These are phyloP conservation scores for Sanderia malayensis DNA, from an alignment of 30 jellyfish, hydroid and myxozoan genomes.

Conservation along the genomic window DNA sequence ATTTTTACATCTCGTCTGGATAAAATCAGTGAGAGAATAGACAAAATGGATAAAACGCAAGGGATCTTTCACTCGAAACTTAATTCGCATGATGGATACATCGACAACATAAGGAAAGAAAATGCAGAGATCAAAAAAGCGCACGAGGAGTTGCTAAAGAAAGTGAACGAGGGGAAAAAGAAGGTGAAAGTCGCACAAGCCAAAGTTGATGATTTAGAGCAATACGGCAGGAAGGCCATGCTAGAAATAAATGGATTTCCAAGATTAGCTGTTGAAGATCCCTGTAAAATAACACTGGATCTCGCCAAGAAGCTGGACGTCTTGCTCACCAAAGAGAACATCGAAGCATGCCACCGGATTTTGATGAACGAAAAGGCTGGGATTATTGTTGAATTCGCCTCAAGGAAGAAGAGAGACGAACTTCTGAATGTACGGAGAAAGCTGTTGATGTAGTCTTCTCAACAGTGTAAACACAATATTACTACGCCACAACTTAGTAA, in stretches of 20 bases:
- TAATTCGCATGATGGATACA: not conserved
- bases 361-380: not conserved
- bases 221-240: not conserved
- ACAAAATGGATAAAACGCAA: not conserved
- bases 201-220: not conserved
- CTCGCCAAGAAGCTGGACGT: conserved; percentile 1
- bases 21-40: not conserved
- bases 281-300: not conserved
- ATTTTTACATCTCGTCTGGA: conserved; percentile 1
- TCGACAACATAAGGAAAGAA: not conserved
- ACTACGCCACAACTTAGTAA: conserved; percentile 11
- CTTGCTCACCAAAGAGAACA: not conserved
- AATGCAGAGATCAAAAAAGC: not conserved
- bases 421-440: conserved; percentile 2
- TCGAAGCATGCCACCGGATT: conserved; percentile 6
- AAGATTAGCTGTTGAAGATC: not conserved
- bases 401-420: conserved; percentile 4
- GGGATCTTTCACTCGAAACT: not conserved
- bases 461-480: conserved; percentile 23
- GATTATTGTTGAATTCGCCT: not conserved
- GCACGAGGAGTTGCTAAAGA: not conserved
- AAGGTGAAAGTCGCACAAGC: conserved; percentile 2
- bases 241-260: not conserved
- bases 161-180: conserved; percentile 2
- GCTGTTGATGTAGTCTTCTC: conserved; percentile 27